These are phyloP conservation scores for Ormyrus nitidulus DNA, from an alignment of 2,888 invertebrate genomes.

Conservation along the genomic window DNA sequence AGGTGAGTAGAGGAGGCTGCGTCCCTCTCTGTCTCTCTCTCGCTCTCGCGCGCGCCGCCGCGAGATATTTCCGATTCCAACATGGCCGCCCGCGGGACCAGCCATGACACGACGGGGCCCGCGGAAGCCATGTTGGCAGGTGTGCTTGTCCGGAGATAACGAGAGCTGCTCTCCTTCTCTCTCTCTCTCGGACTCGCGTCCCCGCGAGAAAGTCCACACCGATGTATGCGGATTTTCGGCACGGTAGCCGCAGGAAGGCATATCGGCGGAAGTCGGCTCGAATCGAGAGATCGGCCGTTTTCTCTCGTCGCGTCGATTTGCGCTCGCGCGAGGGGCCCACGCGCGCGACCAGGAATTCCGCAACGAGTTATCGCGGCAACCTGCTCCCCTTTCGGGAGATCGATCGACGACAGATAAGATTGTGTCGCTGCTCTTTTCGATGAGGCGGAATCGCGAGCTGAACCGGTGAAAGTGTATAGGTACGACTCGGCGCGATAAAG, in stretches of 20 bases:
- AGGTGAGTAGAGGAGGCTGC: slow-evolving; percentile 10
- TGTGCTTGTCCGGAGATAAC: slow-evolving; percentile 65
- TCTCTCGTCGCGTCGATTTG: too few species aligned
- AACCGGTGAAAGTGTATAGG: slow-evolving; percentile 5
- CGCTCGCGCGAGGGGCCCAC: neutral
- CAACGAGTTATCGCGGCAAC: slow-evolving; percentile 21
- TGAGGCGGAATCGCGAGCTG: neutral
- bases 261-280: too few species aligned
- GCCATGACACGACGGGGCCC: slow-evolving; percentile 71
- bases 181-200: neutral
- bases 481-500: neutral
- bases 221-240: neutral
- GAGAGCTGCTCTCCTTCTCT: neutral
- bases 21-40: neutral
- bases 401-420: slow-evolving; percentile 27
- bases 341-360: neutral
- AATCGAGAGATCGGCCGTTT: too few species aligned
- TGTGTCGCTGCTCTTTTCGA: slow-evolving; percentile 12
- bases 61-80: slow-evolving; percentile 68
- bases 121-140: slow-evolving; percentile 76
- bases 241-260: too few species aligned
- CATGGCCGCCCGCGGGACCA: slow-evolving; percentile 72
- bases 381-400: slow-evolving; percentile 23
- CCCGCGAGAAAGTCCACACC: neutral
- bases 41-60: neutral